Percentiles rank a stretch among this genome's conserved stretches.
phyloP scores from a whole-genome alignment of 2,888 invertebrate genomes.

The Unio pictorum region DNA sequence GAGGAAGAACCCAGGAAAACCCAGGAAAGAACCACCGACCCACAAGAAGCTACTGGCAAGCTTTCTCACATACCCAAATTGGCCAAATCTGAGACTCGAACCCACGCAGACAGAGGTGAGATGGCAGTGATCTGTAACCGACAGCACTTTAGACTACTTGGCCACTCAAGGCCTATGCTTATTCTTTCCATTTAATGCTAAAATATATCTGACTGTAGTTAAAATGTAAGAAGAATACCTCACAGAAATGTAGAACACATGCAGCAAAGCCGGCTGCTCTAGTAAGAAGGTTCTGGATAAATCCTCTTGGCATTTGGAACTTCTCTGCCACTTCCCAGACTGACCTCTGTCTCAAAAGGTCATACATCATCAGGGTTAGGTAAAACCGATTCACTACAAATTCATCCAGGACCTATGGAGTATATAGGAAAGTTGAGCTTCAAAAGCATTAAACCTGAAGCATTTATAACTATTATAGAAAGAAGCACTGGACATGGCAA shows the following conservation, averaged over 20 bases:
- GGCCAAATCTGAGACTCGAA: too few relatives aligned
- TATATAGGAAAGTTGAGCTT: conserved; percentile 25
- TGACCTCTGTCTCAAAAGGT: conserved; percentile 74
- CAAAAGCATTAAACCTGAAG: not conserved
- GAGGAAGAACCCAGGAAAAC: too few relatives aligned
- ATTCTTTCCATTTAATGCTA: too few relatives aligned
- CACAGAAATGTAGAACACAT: conserved; percentile 85
- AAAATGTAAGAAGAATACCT: conserved; percentile 70
- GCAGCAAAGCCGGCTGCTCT: conserved; percentile 82
- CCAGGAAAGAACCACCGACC: too few relatives aligned
- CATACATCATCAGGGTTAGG: conserved; percentile 86
- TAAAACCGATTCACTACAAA: conserved; percentile 85
- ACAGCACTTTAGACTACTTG: too few relatives aligned
- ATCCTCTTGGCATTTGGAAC: conserved; percentile 83
- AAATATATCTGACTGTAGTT: too few relatives aligned
- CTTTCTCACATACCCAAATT: too few relatives aligned
- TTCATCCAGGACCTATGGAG: conserved; percentile 44
- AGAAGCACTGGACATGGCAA: too few relatives aligned
- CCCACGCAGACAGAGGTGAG: too few relatives aligned
- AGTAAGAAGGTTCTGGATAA: conserved; percentile 83
- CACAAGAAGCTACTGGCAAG: too few relatives aligned
- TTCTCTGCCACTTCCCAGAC: conserved; percentile 77
- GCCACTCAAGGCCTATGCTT: too few relatives aligned
- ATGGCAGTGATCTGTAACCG: too few relatives aligned
- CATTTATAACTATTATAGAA: not conserved